Evolutionary conservation across 2,888 invertebrate species (phyloP).

Genomic region (Campopleginae sp.): DNA sequence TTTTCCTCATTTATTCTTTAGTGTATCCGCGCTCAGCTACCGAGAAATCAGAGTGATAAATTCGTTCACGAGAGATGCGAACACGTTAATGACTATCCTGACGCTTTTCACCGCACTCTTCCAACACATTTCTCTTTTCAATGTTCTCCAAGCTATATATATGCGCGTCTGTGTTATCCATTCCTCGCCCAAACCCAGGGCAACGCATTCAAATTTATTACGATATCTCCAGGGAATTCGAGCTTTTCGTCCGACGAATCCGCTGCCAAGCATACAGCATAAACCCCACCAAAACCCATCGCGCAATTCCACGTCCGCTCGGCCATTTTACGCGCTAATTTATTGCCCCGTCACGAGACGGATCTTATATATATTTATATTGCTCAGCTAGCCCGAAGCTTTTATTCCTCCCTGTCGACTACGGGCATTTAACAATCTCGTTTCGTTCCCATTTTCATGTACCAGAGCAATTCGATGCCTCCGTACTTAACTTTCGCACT

Average conservation of each 20-base stretch:
- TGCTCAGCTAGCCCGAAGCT: constrained; percentile 49
- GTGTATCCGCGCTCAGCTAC: constrained; percentile 24
- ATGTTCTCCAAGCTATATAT: constrained; percentile 45
- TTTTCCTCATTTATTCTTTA: constrained; percentile 45
- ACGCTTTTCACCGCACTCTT: constrained; percentile 53
- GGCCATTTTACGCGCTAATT: constrained; percentile 64
- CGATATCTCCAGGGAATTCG: constrained; percentile 63
- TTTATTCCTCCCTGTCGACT: constrained; percentile 58
- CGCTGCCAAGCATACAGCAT: constrained; percentile 46
- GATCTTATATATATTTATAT: constrained; percentile 8
- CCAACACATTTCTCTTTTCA: constrained; percentile 61
- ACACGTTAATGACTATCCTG: constrained; percentile 66
- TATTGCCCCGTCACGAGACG: constrained; percentile 52
- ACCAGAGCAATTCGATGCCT: constrained; percentile 51
- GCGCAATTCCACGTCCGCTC: constrained; percentile 39
- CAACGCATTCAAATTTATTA: constrained; percentile 66
- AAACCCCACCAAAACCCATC: constrained; percentile 28
- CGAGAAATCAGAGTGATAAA: constrained; percentile 65
- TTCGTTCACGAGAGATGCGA: constrained; percentile 52
- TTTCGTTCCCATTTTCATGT: constrained; percentile 53
- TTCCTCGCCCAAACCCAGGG: constrained; percentile 8
- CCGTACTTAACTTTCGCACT: constrained; percentile 32
- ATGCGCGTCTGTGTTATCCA: constrained; percentile 7
- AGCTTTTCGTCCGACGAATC: constrained; percentile 52
- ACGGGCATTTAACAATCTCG: constrained; percentile 64